phyloP scores from a whole-genome alignment of 1,140 invertebrate species.

The Drosophila melanica region DNA sequence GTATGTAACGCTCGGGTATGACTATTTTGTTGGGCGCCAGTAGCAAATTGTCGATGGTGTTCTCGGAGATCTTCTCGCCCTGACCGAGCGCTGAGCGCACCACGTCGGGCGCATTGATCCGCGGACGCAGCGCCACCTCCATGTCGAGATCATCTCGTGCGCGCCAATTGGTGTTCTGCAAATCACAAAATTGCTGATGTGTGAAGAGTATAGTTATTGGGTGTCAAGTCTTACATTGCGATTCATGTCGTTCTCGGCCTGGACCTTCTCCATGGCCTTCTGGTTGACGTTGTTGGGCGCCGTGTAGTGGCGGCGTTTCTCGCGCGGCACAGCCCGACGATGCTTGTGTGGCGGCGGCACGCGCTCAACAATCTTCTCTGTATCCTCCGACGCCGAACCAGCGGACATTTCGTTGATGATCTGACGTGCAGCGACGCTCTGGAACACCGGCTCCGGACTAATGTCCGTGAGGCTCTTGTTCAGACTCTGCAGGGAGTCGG shows the following conservation, averaged over 20 bases:
- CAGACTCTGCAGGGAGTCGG: conserved; percentile 83
- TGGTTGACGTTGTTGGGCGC: conserved; percentile 89
- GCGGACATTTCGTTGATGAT: conserved; percentile 93
- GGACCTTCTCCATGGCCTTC: conserved; percentile 86
- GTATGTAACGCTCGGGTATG: conserved; percentile 96
- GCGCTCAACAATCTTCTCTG: conserved; percentile 83
- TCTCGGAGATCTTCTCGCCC: conserved; percentile 86
- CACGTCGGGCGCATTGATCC: conserved; percentile 92
- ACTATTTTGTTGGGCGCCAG: conserved; percentile 94
- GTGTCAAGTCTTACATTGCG: conserved; percentile 84
- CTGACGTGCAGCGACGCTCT: conserved; percentile 92
- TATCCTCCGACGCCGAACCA: conserved; percentile 84
- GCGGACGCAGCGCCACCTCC: conserved; percentile 89
- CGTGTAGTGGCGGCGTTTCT: conserved; percentile 94
- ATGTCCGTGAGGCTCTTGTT: conserved; percentile 83
- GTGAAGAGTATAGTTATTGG: too few species aligned
- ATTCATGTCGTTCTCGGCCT: conserved; percentile 85
- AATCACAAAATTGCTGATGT: conserved; percentile 7
- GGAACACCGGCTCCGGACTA: conserved; percentile 88
- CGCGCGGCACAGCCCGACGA: conserved; percentile 89
- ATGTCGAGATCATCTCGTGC: conserved; percentile 94
- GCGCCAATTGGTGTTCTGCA: conserved; percentile 85
- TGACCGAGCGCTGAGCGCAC: conserved; percentile 90
- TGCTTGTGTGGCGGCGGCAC: conserved; percentile 84
- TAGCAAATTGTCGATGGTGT: conserved; percentile 92